These are phyloP conservation scores for Contarinia nasturtii DNA, from an alignment of 1,140 invertebrate genomes.

Conservation along the genomic window DNA sequence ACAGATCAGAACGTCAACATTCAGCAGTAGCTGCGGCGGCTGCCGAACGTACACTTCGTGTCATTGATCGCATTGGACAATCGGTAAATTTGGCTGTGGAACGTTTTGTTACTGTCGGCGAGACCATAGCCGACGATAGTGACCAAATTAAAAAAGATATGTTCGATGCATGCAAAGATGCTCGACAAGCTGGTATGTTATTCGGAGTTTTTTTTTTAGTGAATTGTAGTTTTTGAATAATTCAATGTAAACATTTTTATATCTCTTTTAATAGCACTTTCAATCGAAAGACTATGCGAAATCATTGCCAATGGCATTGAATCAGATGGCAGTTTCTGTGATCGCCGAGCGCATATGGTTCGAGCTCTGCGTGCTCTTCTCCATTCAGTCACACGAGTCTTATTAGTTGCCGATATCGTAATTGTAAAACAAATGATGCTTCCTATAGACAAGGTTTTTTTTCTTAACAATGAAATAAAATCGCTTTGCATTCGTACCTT, in stretches of 20 bases:
- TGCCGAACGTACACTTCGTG: slow-evolving; percentile 38
- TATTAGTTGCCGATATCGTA: slow-evolving; percentile 96
- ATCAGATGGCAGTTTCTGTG: slow-evolving; percentile 31
- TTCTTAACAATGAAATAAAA: no score
- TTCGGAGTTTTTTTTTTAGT: background rate
- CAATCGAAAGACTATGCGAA: slow-evolving; percentile 78
- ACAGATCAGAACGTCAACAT: slow-evolving; percentile 28
- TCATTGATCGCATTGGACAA: slow-evolving; percentile 81
- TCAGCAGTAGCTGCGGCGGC: slow-evolving; percentile 21
- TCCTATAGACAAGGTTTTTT: slow-evolving; percentile 96
- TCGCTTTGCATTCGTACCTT: no score
- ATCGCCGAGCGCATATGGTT: slow-evolving; percentile 57
- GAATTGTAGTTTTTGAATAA: background rate
- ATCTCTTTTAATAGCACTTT: slow-evolving; percentile 36
- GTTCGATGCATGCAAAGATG: slow-evolving; percentile 95
- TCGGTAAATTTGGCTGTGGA: slow-evolving; percentile 92
- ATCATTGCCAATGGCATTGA: slow-evolving; percentile 41
- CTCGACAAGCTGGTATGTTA: slow-evolving; percentile 65
- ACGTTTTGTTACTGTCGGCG: slow-evolving; percentile 91
- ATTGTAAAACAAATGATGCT: slow-evolving; percentile 91
- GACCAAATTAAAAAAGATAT: slow-evolving; percentile 90
- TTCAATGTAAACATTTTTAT: background rate
- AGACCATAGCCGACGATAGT: slow-evolving; percentile 96
- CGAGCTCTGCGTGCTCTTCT: slow-evolving; percentile 82
- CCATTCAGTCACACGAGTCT: slow-evolving; percentile 84